These are phyloP conservation scores for Monoplex corrugatus DNA, from an alignment of 2,888 invertebrate species.

Conservation along the genomic window DNA sequence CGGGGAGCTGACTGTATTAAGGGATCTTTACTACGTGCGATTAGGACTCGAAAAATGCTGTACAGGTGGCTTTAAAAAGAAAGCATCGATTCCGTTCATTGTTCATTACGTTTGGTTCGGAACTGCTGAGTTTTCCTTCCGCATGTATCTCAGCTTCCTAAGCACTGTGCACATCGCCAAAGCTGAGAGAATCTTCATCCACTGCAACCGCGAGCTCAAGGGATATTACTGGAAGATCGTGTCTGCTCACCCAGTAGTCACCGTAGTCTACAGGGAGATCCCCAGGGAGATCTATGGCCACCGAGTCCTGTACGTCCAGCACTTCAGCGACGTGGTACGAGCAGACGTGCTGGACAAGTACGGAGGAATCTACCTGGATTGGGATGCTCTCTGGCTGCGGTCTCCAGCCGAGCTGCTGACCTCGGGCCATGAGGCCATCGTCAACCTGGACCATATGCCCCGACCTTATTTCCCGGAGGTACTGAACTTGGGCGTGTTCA, in stretches of 20 bases:
- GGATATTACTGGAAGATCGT: slow-evolving; percentile 73
- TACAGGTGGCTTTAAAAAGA: too few relatives aligned
- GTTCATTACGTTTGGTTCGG: slow-evolving; percentile 79
- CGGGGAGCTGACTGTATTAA: not conserved
- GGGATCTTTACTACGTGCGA: not conserved
- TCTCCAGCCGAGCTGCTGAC: slow-evolving; percentile 66
- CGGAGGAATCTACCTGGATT: slow-evolving; percentile 80
- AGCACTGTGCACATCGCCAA: slow-evolving; percentile 74
- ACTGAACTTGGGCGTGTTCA: slow-evolving; percentile 73
- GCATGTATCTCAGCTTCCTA: slow-evolving; percentile 76
- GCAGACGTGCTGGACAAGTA: slow-evolving; percentile 77
- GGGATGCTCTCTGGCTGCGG: slow-evolving; percentile 77
- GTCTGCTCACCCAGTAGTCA: slow-evolving; percentile 64
- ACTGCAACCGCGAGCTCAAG: slow-evolving; percentile 69
- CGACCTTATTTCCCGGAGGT: slow-evolving; percentile 66
- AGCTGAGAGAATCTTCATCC: slow-evolving; percentile 75
- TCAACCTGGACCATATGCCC: slow-evolving; percentile 75
- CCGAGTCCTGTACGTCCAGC: slow-evolving; percentile 68
- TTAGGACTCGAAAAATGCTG: not conserved
- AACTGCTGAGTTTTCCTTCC: slow-evolving; percentile 69
- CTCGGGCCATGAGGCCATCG: slow-evolving; percentile 61
- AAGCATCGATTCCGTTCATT: slow-evolving; percentile 72
- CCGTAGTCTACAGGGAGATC: slow-evolving; percentile 63
- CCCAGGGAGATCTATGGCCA: slow-evolving; percentile 68
- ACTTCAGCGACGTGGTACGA: slow-evolving; percentile 77